Evolutionary conservation across 37 sponge, comb jelly and placozoan species (phyloP).

Genomic region (Hexactinellida sp.): DNA sequence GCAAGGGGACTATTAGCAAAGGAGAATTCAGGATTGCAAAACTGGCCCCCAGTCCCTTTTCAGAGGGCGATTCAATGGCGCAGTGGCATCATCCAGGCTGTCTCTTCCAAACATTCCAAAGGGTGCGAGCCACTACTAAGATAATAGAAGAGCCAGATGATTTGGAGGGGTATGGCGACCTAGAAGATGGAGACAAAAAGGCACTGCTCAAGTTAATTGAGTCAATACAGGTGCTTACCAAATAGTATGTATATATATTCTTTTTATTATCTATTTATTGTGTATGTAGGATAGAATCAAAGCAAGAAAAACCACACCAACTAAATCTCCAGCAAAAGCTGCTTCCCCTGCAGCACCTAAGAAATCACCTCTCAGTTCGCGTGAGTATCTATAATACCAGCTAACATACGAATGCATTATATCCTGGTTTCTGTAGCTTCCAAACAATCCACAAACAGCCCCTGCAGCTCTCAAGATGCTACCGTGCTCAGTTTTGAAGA

Average conservation of each 20-base stretch:
- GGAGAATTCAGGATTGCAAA: slow-evolving; percentile 68
- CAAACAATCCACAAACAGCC: neutral
- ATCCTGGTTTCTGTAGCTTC: neutral
- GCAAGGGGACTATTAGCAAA: slow-evolving; percentile 79
- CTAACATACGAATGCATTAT: too few species aligned
- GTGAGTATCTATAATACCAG: neutral
- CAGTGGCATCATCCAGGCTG: slow-evolving; percentile 86
- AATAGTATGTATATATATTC: neutral
- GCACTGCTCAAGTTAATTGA: slow-evolving; percentile 59
- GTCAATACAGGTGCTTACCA: neutral
- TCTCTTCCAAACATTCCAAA: slow-evolving; percentile 76
- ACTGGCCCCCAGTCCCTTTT: slow-evolving; percentile 76
- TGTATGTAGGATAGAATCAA: neutral
- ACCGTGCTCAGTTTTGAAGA: neutral
- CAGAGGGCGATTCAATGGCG: slow-evolving; percentile 78
- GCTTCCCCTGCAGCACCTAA: neutral
- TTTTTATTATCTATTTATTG: too few species aligned
- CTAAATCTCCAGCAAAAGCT: neutral
- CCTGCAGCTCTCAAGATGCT: neutral
- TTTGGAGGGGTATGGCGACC: slow-evolving; percentile 65
- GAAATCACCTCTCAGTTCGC: neutral
- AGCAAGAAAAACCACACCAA: neutral
- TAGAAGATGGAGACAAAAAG: slow-evolving; percentile 67
- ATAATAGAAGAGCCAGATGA: slow-evolving; percentile 85
- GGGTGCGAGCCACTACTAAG: slow-evolving; percentile 80